phyloP scores from a whole-genome alignment of 2,113 vertebrate species.

The Setophaga kirtlandii region DNA sequence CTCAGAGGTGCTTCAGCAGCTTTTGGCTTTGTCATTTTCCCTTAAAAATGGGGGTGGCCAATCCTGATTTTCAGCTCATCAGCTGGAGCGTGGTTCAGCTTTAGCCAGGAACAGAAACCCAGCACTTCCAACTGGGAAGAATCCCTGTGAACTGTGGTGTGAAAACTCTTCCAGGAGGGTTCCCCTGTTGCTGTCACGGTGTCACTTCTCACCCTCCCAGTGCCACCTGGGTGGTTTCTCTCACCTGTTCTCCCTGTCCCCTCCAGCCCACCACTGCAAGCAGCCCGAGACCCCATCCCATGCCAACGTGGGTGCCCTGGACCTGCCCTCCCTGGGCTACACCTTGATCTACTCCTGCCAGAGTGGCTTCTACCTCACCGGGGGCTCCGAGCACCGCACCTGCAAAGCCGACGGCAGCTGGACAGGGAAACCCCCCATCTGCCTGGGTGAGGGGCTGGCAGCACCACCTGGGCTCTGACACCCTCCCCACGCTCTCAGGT shows the following conservation, averaged over 20 bases:
- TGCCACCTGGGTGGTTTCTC: fast-evolving
- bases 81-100: background rate
- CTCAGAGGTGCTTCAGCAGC: background rate
- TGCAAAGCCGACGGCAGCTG: slow-evolving; percentile 96
- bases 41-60: background rate
- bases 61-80: background rate
- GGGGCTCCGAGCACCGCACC: slow-evolving; percentile 95
- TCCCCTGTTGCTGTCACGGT: fast-evolving
- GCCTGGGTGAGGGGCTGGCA: slow-evolving; percentile 80
- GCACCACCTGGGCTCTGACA: fast-evolving
- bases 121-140: background rate
- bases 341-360: slow-evolving; percentile 97
- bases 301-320: slow-evolving; percentile 91
- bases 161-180: background rate
- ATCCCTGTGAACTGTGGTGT: background rate
- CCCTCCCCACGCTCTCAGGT: fast-evolving
- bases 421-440: slow-evolving; percentile 94
- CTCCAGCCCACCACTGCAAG: slow-evolving; percentile 90
- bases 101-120: background rate
- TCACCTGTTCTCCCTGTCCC: background rate
- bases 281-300: slow-evolving; percentile 91
- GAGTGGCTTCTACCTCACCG: slow-evolving; percentile 91
- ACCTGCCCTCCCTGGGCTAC: slow-evolving; percentile 95
- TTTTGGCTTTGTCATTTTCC: background rate
- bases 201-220: background rate